A percentile compares a stretch with the other conserved stretches of the same genome.
These are phyloP conservation scores for Pelodytes ibericus DNA, from an alignment of 2,797 vertebrate genomes.

Conservation along the genomic window DNA sequence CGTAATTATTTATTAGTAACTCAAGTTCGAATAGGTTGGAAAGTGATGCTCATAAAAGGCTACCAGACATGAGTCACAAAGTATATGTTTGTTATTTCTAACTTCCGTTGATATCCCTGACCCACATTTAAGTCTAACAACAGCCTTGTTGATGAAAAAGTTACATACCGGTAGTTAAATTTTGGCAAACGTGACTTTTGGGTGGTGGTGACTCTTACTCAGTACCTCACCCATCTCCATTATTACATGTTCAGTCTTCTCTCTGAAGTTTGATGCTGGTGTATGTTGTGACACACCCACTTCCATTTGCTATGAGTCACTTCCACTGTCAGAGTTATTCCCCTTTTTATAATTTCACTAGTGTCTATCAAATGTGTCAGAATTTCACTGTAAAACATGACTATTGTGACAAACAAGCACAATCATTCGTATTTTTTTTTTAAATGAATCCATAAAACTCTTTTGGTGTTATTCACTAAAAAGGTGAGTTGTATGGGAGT, in stretches of 20 bases:
- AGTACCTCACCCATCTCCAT: slow-evolving; percentile 21
- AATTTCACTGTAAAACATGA: too few species aligned
- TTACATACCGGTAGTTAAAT: not conserved
- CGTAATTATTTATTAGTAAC: too few species aligned
- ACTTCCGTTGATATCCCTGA: not conserved
- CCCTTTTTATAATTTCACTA: not conserved
- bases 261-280: not conserved
- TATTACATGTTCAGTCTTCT: slow-evolving; percentile 4
- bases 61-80: too few species aligned
- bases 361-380: too few species aligned
- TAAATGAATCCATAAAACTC: too few species aligned
- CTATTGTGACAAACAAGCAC: too few species aligned
- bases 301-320: slow-evolving; percentile 1
- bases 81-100: not conserved
- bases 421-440: not conserved
- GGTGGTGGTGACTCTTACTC: not conserved
- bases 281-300: not conserved
- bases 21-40: too few species aligned
- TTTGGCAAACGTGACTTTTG: slow-evolving; percentile 1
- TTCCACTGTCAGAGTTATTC: not conserved
- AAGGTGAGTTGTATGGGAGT: too few species aligned
- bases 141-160: not conserved
- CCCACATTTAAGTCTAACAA: not conserved
- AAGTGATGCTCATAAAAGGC: too few species aligned
- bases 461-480: too few species aligned